Evolutionary conservation across 2,113 vertebrate genomes (phyloP).

Genomic region (Corvus hawaiiensis): DNA sequence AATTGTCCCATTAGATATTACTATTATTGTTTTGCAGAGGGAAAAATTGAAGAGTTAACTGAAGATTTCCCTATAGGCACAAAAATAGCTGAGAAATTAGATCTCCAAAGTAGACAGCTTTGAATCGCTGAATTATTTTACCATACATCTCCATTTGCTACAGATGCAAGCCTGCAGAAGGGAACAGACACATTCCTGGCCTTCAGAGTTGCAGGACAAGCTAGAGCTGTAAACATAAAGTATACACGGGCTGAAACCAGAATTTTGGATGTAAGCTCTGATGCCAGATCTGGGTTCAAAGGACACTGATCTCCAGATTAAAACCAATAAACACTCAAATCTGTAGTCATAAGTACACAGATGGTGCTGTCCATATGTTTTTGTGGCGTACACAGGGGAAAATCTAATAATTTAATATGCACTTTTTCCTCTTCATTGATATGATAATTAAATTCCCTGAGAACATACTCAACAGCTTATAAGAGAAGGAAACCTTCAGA

Average conservation of each 20-base stretch:
- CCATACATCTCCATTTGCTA: neutral
- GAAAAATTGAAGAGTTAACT: neutral
- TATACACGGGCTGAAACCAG: neutral
- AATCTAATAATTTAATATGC: neutral
- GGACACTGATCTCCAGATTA: neutral
- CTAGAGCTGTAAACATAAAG: neutral
- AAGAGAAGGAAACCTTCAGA: neutral
- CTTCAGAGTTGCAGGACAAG: neutral
- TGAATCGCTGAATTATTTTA: neutral
- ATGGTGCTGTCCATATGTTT: constrained; percentile 38
- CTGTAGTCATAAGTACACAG: neutral
- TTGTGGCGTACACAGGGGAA: neutral
- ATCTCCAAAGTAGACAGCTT: neutral
- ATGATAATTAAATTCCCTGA: constrained; percentile 20
- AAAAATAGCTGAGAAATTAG: neutral
- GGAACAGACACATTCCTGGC: neutral
- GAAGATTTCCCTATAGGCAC: neutral
- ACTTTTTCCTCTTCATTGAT: neutral
- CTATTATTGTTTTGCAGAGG: neutral
- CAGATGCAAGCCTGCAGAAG: neutral
- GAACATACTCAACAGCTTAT: neutral
- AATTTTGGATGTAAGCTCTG: neutral
- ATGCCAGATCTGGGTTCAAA: constrained; percentile 10
- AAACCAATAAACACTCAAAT: constrained; percentile 7
- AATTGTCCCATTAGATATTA: neutral